Evolutionary conservation across 2,888 invertebrate genomes (phyloP).

Genomic region (Papilio protenor): DNA sequence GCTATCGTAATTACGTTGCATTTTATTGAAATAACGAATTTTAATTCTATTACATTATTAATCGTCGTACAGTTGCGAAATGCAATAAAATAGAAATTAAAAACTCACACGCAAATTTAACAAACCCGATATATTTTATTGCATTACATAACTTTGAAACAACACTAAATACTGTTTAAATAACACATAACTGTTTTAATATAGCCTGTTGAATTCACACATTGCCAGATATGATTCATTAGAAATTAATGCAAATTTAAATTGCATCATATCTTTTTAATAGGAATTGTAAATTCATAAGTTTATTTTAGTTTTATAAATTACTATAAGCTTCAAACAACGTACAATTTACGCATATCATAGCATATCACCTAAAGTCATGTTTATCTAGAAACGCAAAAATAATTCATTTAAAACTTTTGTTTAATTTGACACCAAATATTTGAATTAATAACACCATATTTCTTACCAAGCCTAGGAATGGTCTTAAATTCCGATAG

Average conservation of each 20-base stretch:
- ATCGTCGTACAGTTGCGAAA: background rate
- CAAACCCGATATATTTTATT: slow-evolving; percentile 4
- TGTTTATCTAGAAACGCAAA: background rate
- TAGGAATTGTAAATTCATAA: background rate
- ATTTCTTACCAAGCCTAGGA: background rate
- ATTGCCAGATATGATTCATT: slow-evolving; percentile 20
- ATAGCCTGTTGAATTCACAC: slow-evolving; percentile 2
- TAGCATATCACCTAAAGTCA: background rate
- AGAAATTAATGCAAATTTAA: slow-evolving; percentile 30
- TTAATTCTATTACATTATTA: no score
- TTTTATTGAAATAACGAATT: background rate
- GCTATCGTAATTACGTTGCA: background rate
- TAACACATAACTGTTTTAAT: slow-evolving; percentile 3
- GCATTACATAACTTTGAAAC: slow-evolving; percentile 16
- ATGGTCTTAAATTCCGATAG: background rate
- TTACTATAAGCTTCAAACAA: no score
- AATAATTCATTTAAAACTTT: background rate
- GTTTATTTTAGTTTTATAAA: background rate
- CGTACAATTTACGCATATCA: background rate
- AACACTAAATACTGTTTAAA: background rate
- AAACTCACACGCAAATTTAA: background rate
- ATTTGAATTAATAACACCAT: background rate
- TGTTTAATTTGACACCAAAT: background rate
- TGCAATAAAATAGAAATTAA: slow-evolving; percentile 10
- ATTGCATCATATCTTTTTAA: background rate